Conservation (phyloP, 2,888 invertebrate species). For the Callosobruchus maculatus region DNA sequence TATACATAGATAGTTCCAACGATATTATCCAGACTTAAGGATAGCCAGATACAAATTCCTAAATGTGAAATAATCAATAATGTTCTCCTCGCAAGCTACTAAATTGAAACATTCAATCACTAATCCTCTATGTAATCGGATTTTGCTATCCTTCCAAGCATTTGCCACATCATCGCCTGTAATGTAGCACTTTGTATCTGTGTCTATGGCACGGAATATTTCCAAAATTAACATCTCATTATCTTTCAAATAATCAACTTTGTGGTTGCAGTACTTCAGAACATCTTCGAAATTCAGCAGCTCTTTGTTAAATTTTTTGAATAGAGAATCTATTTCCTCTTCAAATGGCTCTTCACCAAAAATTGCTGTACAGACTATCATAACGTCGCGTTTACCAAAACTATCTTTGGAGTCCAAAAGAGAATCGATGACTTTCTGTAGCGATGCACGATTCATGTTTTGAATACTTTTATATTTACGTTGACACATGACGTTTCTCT, state of each 20-base stretch:
- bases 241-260: constrained; percentile 12
- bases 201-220: constrained; percentile 16
- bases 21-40: neutral
- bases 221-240: constrained; percentile 18
- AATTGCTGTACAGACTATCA: constrained; percentile 14
- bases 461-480: neutral
- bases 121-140: constrained; percentile 11
- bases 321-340: constrained; percentile 15
- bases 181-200: constrained; percentile 16
- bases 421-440: constrained; percentile 7
- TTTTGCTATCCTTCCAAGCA: constrained; percentile 12
- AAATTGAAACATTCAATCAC: constrained; percentile 19
- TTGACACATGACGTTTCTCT: constrained; percentile 2
- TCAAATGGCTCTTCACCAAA: constrained; percentile 16
- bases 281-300: constrained; percentile 6
- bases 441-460: constrained; percentile 1
- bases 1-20: too few relatives aligned
- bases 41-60: constrained; percentile 9
- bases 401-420: constrained; percentile 7
- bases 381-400: constrained; percentile 13
- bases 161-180: constrained; percentile 12
- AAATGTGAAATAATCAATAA: constrained; percentile 21
- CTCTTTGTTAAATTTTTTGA: constrained; percentile 7
- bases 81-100: constrained; percentile 13
- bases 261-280: constrained; percentile 7